Base-by-base conservation (phyloP, 1,140 invertebrate species). In the Danaus plexippus region DNA sequence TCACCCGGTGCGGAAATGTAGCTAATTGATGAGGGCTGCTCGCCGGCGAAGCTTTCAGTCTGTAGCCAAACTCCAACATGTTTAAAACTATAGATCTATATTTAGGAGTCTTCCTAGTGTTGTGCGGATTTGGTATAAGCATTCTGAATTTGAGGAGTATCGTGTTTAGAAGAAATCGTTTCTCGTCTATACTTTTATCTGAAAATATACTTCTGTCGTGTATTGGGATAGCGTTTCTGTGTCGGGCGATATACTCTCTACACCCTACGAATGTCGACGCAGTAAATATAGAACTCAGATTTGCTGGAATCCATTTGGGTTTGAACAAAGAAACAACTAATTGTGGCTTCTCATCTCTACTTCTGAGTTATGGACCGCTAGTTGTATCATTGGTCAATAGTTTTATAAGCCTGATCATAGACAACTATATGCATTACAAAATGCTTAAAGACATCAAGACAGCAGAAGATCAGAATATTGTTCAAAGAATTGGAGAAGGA, bases 341-440 rank as follows among this genome's bases (percentile, higher is more conserved):
- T 45, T 87, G 85, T 59, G 68, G 68, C 40, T 78, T 78, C 49
- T 44, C 57, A n/a, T 67, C 74, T 22, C 55, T 84, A n/a, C 59
- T 87, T 18, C 57, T 83, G 48, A 72, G 75, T 22, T 86, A 80
- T 56, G 80, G 83, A 45, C 82, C 82, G 9, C 52, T 85, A 12
- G 71, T 85, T 13, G 62, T 81, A 15, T 77, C 83, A n/a, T 61
- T 86, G 45, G 77, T 87, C 0, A 87, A 87, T 46, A 85, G 80
- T 59, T 85, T 87, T 61, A 44, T 85, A 22, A 78, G 71, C 9
- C 64, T 84, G 0, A 59, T 84, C 9, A 78, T 86, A 54, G 79
- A 86, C 46, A 86, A 84, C 61, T 86, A 83, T 49, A 73, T 84
- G 77, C 77, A 84, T 53, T 86, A 83, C 43, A 73, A 59, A 66